These are phyloP conservation scores for Poeciliopsis prolifica DNA, from an alignment of 2,113 vertebrate species.

Conservation along the genomic window DNA sequence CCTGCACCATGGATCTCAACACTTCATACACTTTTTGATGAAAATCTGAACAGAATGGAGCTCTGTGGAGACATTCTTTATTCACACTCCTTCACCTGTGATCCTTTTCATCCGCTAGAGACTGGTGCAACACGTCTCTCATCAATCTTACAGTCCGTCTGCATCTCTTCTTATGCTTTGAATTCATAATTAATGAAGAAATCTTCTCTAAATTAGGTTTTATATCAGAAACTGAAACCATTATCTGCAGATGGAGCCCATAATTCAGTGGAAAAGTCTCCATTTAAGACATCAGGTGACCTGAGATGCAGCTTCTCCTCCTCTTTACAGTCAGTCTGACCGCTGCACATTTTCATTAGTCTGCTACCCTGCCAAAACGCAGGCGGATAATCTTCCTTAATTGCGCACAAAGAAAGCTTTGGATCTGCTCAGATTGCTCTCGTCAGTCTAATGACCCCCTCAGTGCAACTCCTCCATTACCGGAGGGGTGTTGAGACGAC, in stretches of 20 bases:
- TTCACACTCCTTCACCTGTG: too few species aligned
- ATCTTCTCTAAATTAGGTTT: too few species aligned
- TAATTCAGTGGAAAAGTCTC: slow-evolving; percentile 38
- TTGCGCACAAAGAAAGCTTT: slow-evolving; percentile 64
- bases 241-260: slow-evolving; percentile 6
- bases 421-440: slow-evolving; percentile 50
- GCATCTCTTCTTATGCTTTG: too few species aligned
- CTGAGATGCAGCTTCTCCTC: slow-evolving; percentile 27
- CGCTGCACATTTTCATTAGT: slow-evolving; percentile 45
- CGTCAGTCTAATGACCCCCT: slow-evolving; percentile 53
- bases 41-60: too few species aligned
- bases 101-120: too few species aligned
- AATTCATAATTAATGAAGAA: too few species aligned
- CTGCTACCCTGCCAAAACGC: slow-evolving; percentile 40
- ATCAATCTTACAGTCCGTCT: too few species aligned
- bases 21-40: too few species aligned
- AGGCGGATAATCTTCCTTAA: slow-evolving; percentile 68
- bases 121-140: too few species aligned
- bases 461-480: slow-evolving; percentile 20
- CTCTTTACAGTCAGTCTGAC: slow-evolving; percentile 36
- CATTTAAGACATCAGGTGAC: slow-evolving; percentile 43
- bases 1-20: too few species aligned
- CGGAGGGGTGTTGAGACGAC: slow-evolving; percentile 21
- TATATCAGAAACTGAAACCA: too few species aligned
- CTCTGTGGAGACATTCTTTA: too few species aligned